Percentiles rank a stretch among this genome's conserved stretches.
These are phyloP conservation scores for Chrysomallon squamiferum DNA, from an alignment of 1,140 invertebrate genomes.

Conservation along the genomic window DNA sequence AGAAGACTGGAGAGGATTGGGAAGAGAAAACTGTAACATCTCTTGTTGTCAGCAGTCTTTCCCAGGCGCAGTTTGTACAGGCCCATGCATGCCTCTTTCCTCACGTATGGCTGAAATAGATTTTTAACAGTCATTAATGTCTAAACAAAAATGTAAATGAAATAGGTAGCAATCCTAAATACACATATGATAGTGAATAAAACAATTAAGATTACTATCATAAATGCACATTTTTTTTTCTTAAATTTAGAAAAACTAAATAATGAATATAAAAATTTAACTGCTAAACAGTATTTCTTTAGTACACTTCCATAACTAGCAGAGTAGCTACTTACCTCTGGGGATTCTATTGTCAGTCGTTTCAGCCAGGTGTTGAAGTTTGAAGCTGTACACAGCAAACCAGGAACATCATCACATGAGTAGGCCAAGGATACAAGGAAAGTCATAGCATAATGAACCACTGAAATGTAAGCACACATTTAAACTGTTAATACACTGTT, in stretches of 20 bases:
- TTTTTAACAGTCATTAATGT: no score
- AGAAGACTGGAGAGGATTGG: constrained; percentile 82
- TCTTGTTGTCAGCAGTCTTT: constrained; percentile 68
- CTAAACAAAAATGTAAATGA: constrained; percentile 6
- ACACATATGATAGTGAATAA: background rate
- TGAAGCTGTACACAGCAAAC: constrained; percentile 72
- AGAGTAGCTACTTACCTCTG: constrained; percentile 74
- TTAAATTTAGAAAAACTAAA: no score
- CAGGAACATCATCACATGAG: constrained; percentile 72
- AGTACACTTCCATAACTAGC: no score
- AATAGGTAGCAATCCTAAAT: background rate
- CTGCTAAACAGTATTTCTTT: no score
- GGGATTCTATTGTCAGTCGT: constrained; percentile 81
- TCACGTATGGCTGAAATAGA: constrained; percentile 73
- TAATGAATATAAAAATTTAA: no score
- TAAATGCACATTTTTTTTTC: no score
- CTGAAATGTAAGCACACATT: no score
- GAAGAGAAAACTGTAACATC: constrained; percentile 70
- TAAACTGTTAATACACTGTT: no score
- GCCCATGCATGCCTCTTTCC: constrained; percentile 87
- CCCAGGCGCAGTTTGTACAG: constrained; percentile 86
- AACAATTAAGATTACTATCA: constrained; percentile 3
- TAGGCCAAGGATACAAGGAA: constrained; percentile 84
- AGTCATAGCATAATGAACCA: constrained; percentile 81
- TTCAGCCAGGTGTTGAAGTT: constrained; percentile 77